Evolutionary conservation across 2,113 vertebrate species (phyloP).

Genomic region (Corynorhinus townsendii): DNA sequence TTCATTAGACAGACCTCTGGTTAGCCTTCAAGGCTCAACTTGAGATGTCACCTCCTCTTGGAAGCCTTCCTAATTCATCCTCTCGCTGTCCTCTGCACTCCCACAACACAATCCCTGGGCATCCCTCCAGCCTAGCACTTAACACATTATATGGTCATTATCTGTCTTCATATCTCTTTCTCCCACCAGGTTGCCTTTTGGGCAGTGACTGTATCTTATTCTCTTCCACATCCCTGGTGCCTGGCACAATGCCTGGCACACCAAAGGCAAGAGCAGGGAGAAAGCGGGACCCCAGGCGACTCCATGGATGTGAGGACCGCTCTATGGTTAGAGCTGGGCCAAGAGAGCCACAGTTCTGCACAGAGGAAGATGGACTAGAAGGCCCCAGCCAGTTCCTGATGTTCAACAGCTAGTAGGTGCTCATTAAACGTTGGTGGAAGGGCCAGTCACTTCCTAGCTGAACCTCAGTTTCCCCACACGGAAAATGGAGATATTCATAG

Average conservation of each 20-base stretch:
- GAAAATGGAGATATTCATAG: background rate
- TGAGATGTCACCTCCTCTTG: background rate
- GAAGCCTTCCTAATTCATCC: constrained; percentile 19
- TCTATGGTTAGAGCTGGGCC: background rate
- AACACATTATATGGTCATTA: background rate
- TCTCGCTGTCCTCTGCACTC: background rate
- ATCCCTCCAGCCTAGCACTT: background rate
- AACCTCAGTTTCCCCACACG: background rate
- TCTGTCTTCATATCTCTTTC: background rate
- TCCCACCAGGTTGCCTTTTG: background rate
- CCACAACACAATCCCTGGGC: background rate
- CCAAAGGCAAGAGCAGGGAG: background rate
- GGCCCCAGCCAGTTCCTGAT: background rate
- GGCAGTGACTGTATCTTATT: background rate
- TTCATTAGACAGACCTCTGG: background rate
- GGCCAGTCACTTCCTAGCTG: background rate
- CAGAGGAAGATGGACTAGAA: background rate
- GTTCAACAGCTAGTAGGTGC: background rate
- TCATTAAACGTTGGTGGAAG: background rate
- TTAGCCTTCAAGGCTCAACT: background rate
- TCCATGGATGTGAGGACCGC: background rate
- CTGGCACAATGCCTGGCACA: background rate
- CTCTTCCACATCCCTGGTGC: background rate
- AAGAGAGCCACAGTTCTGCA: background rate
- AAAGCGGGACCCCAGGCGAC: background rate